phyloP scores from a whole-genome alignment of 2,113 vertebrate genomes.

The Elephantulus edwardii region DNA sequence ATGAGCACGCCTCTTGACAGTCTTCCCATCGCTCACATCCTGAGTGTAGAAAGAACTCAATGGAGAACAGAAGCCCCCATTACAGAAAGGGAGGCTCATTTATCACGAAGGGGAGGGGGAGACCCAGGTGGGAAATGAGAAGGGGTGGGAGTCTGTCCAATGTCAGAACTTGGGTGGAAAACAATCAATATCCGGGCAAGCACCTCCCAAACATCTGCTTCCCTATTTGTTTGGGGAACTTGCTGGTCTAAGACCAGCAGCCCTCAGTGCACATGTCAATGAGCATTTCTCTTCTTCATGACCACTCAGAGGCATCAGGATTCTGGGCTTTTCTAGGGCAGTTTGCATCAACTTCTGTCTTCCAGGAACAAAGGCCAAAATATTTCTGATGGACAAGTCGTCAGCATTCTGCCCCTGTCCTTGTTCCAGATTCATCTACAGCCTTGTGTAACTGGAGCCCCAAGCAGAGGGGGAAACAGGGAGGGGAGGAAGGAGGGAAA shows the following conservation, averaged over 20 bases:
- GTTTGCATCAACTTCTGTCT: neutral
- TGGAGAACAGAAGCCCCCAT: neutral
- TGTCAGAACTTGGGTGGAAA: conserved; percentile 62
- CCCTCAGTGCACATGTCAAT: neutral
- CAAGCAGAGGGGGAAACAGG: accelerated
- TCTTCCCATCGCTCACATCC: neutral
- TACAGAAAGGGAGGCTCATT: neutral
- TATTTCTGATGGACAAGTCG: neutral
- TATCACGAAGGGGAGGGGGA: neutral
- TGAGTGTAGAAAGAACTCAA: neutral
- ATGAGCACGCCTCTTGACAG: neutral
- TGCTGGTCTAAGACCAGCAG: neutral
- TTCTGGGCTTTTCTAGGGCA: neutral
- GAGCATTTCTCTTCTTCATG: neutral
- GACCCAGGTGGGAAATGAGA: conserved; percentile 47
- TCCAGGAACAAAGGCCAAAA: neutral
- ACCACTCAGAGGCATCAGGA: neutral
- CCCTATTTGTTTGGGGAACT: conserved; percentile 17
- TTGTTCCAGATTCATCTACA: neutral
- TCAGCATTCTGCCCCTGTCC: neutral
- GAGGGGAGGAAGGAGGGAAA: neutral
- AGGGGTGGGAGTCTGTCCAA: conserved; percentile 9
- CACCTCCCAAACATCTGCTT: conserved; percentile 63
- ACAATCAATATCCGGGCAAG: conserved; percentile 44
- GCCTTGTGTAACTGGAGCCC: neutral